Evolutionary conservation across 2,888 invertebrate genomes (phyloP).

Genomic region (Amblyteles armatorius): DNA sequence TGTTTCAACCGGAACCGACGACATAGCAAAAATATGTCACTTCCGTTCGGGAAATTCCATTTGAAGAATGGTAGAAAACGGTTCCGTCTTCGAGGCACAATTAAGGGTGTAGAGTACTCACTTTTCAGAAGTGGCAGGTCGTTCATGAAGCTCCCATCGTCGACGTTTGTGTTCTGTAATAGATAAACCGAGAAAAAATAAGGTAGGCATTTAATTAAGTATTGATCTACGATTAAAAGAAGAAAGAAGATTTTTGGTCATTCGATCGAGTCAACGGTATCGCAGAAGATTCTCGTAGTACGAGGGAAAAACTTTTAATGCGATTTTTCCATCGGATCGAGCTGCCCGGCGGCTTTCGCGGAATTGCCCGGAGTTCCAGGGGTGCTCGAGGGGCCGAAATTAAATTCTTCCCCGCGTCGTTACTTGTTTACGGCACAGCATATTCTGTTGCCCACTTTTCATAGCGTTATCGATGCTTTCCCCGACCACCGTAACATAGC

Average conservation of each 20-base stretch:
- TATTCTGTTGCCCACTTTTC: slow-evolving; percentile 13
- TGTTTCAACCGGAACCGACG: too few species aligned
- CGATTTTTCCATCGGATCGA: slow-evolving; percentile 6
- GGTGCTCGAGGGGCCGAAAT: slow-evolving; percentile 58
- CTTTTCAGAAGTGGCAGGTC: slow-evolving; percentile 95
- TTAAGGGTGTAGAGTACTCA: slow-evolving; percentile 1
- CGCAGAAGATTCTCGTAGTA: not conserved
- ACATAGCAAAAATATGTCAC: too few species aligned
- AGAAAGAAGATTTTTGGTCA: not conserved
- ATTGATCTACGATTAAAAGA: not conserved
- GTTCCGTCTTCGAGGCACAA: not conserved
- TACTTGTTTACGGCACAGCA: slow-evolving; percentile 47
- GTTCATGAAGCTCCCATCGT: slow-evolving; percentile 96
- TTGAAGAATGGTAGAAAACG: too few species aligned
- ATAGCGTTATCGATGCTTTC: slow-evolving; percentile 40
- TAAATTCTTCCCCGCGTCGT: slow-evolving; percentile 69
- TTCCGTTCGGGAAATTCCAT: too few species aligned
- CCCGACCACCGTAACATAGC: slow-evolving; percentile 16
- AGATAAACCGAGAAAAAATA: slow-evolving; percentile 64
- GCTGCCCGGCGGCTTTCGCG: slow-evolving; percentile 17
- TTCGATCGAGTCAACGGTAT: not conserved
- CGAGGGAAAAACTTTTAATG: not conserved
- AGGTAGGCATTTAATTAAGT: slow-evolving; percentile 36
- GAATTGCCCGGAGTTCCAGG: slow-evolving; percentile 36
- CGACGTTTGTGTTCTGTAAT: slow-evolving; percentile 92